Evolutionary conservation across 92 coral and sea anemone genomes (phyloP).

Genomic region (Porites cylindrica): DNA sequence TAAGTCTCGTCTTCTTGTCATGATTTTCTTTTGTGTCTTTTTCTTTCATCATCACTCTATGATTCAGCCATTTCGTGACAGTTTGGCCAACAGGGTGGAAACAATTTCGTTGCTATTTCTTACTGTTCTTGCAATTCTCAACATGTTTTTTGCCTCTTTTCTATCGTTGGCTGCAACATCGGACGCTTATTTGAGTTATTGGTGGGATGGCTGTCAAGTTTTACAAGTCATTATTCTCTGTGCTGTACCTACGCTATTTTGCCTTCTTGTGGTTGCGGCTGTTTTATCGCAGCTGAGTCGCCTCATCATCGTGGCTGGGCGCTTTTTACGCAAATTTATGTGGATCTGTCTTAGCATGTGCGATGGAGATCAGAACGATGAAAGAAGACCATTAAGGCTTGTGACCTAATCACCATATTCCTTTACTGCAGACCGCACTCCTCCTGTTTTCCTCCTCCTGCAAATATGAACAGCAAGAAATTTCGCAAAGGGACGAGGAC

Average conservation of each 20-base stretch:
- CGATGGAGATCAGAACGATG: not conserved
- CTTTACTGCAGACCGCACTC: too few species aligned
- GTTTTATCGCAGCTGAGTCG: not conserved
- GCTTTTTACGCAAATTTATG: not conserved
- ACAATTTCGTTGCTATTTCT: slow-evolving; percentile 41
- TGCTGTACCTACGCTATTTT: slow-evolving; percentile 27
- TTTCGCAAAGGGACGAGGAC: too few species aligned
- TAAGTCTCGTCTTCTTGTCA: slow-evolving; percentile 36
- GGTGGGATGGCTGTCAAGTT: slow-evolving; percentile 12
- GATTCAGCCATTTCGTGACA: slow-evolving; percentile 34
- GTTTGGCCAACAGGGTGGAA: slow-evolving; percentile 8
- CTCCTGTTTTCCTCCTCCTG: too few species aligned
- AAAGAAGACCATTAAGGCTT: not conserved
- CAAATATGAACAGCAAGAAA: too few species aligned
- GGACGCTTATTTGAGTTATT: slow-evolving; percentile 16
- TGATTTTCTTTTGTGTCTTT: slow-evolving; percentile 40
- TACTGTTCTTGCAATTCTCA: slow-evolving; percentile 21
- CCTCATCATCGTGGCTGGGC: not conserved
- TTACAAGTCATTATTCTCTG: slow-evolving; percentile 32
- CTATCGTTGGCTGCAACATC: not conserved
- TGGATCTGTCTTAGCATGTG: not conserved
- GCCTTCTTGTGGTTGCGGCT: not conserved
- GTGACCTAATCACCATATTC: too few species aligned
- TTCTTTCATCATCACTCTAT: slow-evolving; percentile 41
- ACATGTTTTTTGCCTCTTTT: not conserved